These are phyloP conservation scores for Lasioglossum villosulum DNA, from an alignment of 2,888 invertebrate species.

Conservation along the genomic window DNA sequence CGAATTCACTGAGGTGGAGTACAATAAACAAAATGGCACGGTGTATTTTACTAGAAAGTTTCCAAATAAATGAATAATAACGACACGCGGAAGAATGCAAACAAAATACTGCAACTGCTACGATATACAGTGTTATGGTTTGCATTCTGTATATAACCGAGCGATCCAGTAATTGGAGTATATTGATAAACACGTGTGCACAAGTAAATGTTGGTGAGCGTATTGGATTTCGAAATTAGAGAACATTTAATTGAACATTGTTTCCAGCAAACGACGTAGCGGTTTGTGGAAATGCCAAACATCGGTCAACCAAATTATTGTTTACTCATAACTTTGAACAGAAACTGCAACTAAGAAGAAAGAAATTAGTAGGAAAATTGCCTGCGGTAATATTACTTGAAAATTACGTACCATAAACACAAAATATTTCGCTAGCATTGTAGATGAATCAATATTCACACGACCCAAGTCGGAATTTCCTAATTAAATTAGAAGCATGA, in stretches of 20 bases:
- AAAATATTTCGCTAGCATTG: neutral
- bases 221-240: constrained; percentile 49
- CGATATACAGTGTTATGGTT: constrained; percentile 12
- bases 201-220: constrained; percentile 45
- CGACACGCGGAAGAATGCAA: neutral
- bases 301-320: constrained; percentile 45
- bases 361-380: neutral
- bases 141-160: constrained; percentile 36
- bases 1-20: no score
- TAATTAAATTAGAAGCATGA: neutral
- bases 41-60: neutral
- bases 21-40: no score
- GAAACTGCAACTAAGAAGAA: neutral
- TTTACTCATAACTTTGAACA: constrained; percentile 27
- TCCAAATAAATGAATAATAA: neutral
- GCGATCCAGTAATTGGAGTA: constrained; percentile 31
- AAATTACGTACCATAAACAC: neutral
- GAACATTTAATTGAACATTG: constrained; percentile 57
- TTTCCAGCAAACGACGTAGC: constrained; percentile 42
- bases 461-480: neutral
- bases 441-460: neutral
- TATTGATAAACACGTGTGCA: constrained; percentile 44
- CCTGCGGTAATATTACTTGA: neutral
- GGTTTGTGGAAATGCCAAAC: constrained; percentile 37
- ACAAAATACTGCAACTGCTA: neutral